A percentile compares a stretch with the other conserved stretches of the same genome.
These are phyloP conservation scores for Oreochromis mossambicus DNA, from an alignment of 2,797 vertebrate species.

Conservation along the genomic window DNA sequence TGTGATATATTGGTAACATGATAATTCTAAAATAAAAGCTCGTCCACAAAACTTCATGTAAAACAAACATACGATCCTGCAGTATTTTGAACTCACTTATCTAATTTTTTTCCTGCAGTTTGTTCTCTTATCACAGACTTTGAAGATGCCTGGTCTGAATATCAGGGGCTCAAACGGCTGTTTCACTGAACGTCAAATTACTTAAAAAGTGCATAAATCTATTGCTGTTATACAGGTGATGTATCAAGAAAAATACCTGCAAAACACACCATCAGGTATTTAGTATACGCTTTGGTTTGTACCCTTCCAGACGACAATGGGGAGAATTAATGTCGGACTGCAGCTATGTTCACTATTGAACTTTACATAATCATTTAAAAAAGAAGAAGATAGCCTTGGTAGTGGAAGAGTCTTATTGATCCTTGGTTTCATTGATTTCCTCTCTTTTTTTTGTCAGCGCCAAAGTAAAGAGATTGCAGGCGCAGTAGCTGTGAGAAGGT, in stretches of 20 bases:
- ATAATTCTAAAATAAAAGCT: background rate
- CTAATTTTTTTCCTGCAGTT: background rate
- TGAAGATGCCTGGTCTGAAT: slow-evolving; percentile 4
- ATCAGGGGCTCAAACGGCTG: background rate
- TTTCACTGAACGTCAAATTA: background rate
- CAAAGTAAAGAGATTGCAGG: slow-evolving; percentile 55
- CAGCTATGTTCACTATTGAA: slow-evolving; percentile 56
- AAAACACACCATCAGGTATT: background rate
- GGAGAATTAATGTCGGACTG: slow-evolving; percentile 32
- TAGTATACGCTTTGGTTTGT: background rate
- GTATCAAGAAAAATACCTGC: background rate
- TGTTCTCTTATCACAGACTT: slow-evolving; percentile 3
- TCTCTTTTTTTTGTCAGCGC: slow-evolving; percentile 54
- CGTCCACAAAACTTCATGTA: background rate
- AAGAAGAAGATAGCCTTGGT: slow-evolving; percentile 55
- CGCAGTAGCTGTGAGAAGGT: slow-evolving; percentile 48
- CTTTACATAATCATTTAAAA: slow-evolving; percentile 61
- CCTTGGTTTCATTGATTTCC: slow-evolving; percentile 69
- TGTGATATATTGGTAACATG: slow-evolving; percentile 18
- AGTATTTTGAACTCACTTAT: background rate
- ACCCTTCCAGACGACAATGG: background rate
- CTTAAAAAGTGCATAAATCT: background rate
- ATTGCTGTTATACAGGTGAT: background rate
- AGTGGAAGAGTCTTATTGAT: slow-evolving; percentile 62
- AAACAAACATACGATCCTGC: background rate